phyloP scores from a whole-genome alignment of 37 sponge, comb jelly and placozoan species.

The Haliclona indistincta region DNA sequence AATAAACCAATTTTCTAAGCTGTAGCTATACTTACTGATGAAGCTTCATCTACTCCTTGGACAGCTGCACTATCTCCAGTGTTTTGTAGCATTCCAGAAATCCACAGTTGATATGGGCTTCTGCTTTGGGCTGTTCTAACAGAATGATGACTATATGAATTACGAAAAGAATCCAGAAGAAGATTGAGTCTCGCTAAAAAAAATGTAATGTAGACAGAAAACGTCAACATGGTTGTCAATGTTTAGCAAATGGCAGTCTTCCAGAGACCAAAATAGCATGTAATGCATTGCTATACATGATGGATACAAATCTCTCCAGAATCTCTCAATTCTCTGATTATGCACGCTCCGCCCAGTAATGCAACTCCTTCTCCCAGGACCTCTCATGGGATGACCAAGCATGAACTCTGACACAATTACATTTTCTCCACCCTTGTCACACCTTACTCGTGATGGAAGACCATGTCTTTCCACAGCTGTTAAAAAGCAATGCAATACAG shows the following conservation, averaged over 20 bases:
- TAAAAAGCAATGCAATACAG: conserved; percentile 35
- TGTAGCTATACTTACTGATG: conserved; percentile 1
- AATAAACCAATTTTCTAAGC: not conserved
- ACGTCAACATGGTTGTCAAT: conserved; percentile 20
- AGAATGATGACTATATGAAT: conserved; percentile 36
- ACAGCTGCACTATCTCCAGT: conserved; percentile 9
- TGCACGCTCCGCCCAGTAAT: conserved; percentile 66
- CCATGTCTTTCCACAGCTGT: conserved; percentile 30
- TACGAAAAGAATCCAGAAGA: conserved; percentile 24
- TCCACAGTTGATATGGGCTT: conserved; percentile 65
- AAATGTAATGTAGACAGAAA: conserved; percentile 38
- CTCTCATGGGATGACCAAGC: conserved; percentile 49
- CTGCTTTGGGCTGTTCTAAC: conserved; percentile 23
- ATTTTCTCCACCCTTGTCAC: conserved; percentile 68
- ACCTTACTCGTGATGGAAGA: conserved; percentile 58
- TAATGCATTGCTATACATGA: conserved; percentile 36
- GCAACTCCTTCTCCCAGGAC: conserved; percentile 38
- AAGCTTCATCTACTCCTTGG: conserved; percentile 2
- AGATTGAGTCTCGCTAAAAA: conserved; percentile 28
- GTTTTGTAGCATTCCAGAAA: not conserved
- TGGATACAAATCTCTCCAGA: conserved; percentile 51
- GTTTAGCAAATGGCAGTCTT: conserved; percentile 17
- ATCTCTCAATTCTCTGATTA: conserved; percentile 51
- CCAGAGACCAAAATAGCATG: conserved; percentile 12
- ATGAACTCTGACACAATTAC: conserved; percentile 35